These are phyloP conservation scores for Cylas formicarius DNA, from an alignment of 1,140 invertebrate species.

Conservation along the genomic window DNA sequence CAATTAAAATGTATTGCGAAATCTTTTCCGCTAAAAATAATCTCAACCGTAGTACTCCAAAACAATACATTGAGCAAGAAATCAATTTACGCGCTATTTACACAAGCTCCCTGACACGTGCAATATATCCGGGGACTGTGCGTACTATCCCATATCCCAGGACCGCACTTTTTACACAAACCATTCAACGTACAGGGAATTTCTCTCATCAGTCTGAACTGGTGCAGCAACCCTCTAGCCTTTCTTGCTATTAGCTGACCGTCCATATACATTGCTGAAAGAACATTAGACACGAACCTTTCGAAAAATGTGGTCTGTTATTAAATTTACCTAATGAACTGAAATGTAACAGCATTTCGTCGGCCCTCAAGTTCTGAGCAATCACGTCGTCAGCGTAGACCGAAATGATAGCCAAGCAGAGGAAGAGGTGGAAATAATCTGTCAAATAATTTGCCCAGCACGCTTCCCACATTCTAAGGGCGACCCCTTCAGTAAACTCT, in stretches of 20 bases:
- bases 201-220: slow-evolving; percentile 74
- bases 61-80: no score
- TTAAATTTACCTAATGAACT: slow-evolving; percentile 64
- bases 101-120: slow-evolving; percentile 18
- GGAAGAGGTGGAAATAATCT: slow-evolving; percentile 87
- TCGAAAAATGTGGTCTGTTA: not conserved
- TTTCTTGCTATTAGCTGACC: slow-evolving; percentile 82
- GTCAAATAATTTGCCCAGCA: slow-evolving; percentile 93
- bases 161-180: slow-evolving; percentile 78
- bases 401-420: slow-evolving; percentile 82
- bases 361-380: slow-evolving; percentile 78
- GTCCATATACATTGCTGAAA: slow-evolving; percentile 90
- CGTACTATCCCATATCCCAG: slow-evolving; percentile 88
- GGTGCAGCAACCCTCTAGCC: slow-evolving; percentile 82
- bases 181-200: slow-evolving; percentile 84
- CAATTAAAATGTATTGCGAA: no score
- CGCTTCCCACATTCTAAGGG: slow-evolving; percentile 86
- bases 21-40: no score
- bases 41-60: no score
- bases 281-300: slow-evolving; percentile 9
- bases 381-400: slow-evolving; percentile 90
- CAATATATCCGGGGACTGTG: slow-evolving; percentile 72
- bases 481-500: slow-evolving; percentile 80
- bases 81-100: no score
- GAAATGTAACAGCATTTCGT: slow-evolving; percentile 91